Evolutionary conservation across 2,113 vertebrate genomes (phyloP), one percentile per base, ranked within the genome.

Genomic region (Anarrhichthys ocellatus): DNA sequence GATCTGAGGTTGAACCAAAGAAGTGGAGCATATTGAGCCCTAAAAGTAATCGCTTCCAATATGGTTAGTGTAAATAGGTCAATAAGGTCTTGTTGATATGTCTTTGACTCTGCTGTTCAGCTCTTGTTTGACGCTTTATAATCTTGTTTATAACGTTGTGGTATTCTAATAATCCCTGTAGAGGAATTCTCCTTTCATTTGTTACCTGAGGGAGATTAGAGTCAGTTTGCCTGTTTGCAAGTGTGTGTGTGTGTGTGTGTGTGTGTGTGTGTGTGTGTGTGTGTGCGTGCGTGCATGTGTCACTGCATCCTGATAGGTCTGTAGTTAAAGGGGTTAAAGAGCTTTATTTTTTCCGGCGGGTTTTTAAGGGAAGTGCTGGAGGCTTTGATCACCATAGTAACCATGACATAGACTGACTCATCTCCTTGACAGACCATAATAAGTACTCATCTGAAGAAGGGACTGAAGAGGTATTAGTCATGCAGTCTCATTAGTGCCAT

Each of bases 341-440:
- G 84, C 77, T 88, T 69, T 89, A 88, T 92, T 92, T 89, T 89
- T 88, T 87, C 80, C 67, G 66, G 72, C 46, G n/a, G 89, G 46
- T 85, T 87, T 79, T 89, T 92, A 84, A 88, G n/a, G 76, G 54
- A 89, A 91, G 83, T 85, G 64, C 80, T 75, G 69, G 78, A 78
- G 88, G 80, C 78, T 90, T 89, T 88, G 70, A 91, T 93, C 87
- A 91, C 92, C 87, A 92, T 92, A 80, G 92, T 80, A 90, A 93
- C 92, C 42, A 44, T 89, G 87, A 73, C 81, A 89, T 63, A 76
- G 87, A 87, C 84, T 90, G 92, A 93, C 85, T 92, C 92, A 92
- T 92, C 90, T 90, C 79, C 78, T 91, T 91, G 89, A 92, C 92
- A 93, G 88, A 91, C 92, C 92, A 94, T 91, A 93, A 92, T 92